These are phyloP conservation scores for Uria lomvia DNA, from an alignment of 2,113 vertebrate species.

Conservation along the genomic window DNA sequence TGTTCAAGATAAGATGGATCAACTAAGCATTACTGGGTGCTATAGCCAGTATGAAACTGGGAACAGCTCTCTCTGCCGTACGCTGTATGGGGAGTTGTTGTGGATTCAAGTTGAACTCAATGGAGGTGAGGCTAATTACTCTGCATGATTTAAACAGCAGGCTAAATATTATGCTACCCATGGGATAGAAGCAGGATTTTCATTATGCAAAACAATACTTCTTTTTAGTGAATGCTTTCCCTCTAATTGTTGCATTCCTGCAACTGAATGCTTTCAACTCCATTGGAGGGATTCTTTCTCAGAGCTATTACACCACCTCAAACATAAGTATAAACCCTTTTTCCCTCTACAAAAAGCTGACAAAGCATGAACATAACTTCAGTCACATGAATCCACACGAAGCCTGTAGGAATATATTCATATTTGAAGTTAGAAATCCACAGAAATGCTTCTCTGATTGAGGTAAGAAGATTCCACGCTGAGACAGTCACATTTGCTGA, in stretches of 20 bases:
- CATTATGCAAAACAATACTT: neutral
- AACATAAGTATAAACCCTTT: neutral
- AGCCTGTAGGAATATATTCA: neutral
- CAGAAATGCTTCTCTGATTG: neutral
- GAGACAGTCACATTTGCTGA: neutral
- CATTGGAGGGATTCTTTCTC: neutral
- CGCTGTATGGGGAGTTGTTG: constrained; percentile 65
- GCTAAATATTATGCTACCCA: neutral
- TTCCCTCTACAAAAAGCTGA: neutral
- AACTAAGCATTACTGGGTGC: constrained; percentile 75
- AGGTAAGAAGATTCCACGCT: neutral
- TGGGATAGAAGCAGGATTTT: neutral
- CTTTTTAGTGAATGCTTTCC: neutral
- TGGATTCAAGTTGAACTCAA: constrained; percentile 80
- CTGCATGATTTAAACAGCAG: neutral
- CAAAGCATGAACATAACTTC: neutral
- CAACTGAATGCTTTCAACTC: neutral
- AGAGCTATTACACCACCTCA: neutral
- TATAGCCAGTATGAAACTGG: constrained; percentile 68
- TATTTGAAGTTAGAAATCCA: neutral
- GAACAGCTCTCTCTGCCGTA: constrained; percentile 72
- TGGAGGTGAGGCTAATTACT: constrained; percentile 72
- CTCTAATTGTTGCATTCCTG: neutral
- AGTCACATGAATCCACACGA: neutral
- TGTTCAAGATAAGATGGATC: constrained; percentile 74